A percentile compares a stretch with the other conserved stretches of the same genome.
These are phyloP conservation scores for Zelostemma sp. DNA, from an alignment of 1,140 invertebrate species.

Conservation along the genomic window DNA sequence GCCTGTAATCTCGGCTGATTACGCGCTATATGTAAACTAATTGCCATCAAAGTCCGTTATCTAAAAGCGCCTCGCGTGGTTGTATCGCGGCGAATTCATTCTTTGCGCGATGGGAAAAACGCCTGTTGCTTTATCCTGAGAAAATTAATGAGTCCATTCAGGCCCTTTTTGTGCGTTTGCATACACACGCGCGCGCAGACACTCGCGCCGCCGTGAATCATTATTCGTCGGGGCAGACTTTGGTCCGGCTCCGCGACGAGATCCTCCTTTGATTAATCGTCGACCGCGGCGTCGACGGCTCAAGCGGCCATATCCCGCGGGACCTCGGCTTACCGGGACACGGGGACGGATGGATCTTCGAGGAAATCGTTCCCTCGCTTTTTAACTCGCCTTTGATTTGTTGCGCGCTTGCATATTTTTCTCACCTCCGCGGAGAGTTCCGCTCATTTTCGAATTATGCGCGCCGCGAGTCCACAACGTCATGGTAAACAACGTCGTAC, in stretches of 20 bases:
- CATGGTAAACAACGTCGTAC: no score
- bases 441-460: no score
- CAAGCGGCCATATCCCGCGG: conserved; percentile 35
- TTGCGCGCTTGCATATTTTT: not conserved
- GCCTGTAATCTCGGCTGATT: conserved; percentile 42
- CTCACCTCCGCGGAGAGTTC: no score
- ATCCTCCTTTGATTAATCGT: conserved; percentile 36
- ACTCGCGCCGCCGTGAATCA: conserved; percentile 22
- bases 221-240: not conserved
- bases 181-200: conserved; percentile 24
- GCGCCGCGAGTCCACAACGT: no score
- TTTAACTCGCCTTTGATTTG: conserved; percentile 2
- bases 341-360: conserved; percentile 19
- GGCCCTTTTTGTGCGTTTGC: conserved; percentile 43
- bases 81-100: conserved; percentile 25
- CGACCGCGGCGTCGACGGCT: conserved; percentile 24
- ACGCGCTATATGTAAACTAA: conserved; percentile 44
- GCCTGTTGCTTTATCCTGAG: conserved; percentile 33
- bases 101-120: conserved; percentile 29
- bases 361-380: conserved; percentile 26
- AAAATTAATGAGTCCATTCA: conserved; percentile 49
- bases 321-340: conserved; percentile 16
- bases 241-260: conserved; percentile 6
- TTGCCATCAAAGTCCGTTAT: conserved; percentile 44
- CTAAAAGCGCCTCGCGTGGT: conserved; percentile 25